A percentile compares a stretch with the other conserved stretches of the same genome.
phyloP scores from a whole-genome alignment of 2,797 vertebrate genomes.

The Myotis myotis region DNA sequence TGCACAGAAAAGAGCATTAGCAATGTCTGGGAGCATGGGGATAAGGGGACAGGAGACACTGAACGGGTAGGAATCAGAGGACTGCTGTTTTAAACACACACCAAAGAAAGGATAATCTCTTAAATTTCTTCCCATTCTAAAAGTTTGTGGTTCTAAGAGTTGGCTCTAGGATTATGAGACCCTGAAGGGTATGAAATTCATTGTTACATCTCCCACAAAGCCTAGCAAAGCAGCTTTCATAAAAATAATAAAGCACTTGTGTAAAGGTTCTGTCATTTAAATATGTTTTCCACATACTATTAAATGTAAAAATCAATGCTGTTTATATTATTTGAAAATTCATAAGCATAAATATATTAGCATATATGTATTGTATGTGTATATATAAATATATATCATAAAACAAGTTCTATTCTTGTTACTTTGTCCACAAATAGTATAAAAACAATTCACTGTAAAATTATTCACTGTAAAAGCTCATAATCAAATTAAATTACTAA shows the following conservation, averaged over 20 bases:
- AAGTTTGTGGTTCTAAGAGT: background rate
- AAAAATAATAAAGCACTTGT: conserved; percentile 11
- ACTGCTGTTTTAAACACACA: background rate
- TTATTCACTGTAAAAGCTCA: conserved; percentile 5
- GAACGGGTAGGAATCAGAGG: background rate
- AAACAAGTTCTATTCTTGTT: background rate
- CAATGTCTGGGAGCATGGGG: background rate
- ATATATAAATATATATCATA: background rate
- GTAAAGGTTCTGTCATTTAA: conserved; percentile 4
- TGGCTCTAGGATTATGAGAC: background rate
- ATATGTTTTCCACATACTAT: background rate
- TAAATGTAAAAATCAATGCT: conserved; percentile 10
- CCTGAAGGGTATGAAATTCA: background rate
- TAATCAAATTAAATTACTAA: conserved; percentile 9
- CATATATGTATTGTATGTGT: background rate
- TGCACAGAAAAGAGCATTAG: background rate
- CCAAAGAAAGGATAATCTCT: background rate
- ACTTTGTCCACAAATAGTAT: background rate
- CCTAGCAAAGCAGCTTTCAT: background rate
- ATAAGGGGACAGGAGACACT: background rate
- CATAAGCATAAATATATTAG: background rate
- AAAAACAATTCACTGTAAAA: conserved; percentile 21
- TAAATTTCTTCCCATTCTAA: background rate
- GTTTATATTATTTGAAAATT: background rate
- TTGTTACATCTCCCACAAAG: background rate